A percentile compares a stretch with the other conserved stretches of the same genome.
Evolutionary conservation across 1,140 invertebrate species (phyloP).

Genomic region (Camponotus pennsylvanicus): DNA sequence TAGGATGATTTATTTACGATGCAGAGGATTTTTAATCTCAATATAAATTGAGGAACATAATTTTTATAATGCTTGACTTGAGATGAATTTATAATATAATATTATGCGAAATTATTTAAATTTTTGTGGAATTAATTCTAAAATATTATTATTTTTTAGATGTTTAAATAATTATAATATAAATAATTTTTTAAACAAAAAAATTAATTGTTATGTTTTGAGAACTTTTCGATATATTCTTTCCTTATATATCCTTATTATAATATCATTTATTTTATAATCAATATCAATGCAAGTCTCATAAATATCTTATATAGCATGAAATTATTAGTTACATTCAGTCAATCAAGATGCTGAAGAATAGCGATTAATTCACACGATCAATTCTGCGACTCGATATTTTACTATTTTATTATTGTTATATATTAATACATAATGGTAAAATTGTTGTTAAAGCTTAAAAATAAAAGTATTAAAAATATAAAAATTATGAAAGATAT

Average conservation of each 20-base stretch:
- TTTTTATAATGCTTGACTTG: background rate
- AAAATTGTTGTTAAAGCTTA: background rate
- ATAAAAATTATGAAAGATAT: background rate
- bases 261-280: background rate
- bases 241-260: background rate
- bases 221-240: background rate
- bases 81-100: background rate
- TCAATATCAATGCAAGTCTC: background rate
- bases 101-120: background rate
- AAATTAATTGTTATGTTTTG: background rate
- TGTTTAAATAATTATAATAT: background rate
- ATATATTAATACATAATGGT: background rate
- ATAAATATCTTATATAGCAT: background rate
- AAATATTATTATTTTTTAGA: background rate
- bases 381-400: background rate
- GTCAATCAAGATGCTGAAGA: background rate
- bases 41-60: background rate
- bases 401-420: background rate
- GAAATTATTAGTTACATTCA: conserved; percentile 28
- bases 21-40: background rate
- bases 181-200: background rate
- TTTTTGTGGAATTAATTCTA: background rate
- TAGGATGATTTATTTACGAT: background rate
- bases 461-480: background rate
- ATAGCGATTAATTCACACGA: background rate